A percentile compares a stretch with the other conserved stretches of the same genome.
These are phyloP conservation scores for Xenopus borealis DNA, from an alignment of 2,113 vertebrate species.

Conservation along the genomic window DNA sequence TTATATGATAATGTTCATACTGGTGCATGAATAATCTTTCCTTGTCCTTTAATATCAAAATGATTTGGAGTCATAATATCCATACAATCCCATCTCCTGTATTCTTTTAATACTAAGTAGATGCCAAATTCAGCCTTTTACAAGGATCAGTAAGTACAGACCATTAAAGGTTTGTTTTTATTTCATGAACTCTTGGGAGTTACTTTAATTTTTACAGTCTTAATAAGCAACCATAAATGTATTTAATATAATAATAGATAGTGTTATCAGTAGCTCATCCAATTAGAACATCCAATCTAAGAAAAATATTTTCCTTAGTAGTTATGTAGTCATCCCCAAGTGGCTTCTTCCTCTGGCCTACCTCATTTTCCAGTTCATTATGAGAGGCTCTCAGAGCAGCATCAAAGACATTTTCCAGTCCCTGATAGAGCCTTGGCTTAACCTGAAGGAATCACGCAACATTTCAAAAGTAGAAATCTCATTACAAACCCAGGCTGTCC, in stretches of 20 bases:
- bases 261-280: slow-evolving; percentile 47
- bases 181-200: too few species aligned
- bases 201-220: slow-evolving; percentile 46
- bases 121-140: too few species aligned
- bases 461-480: slow-evolving; percentile 11
- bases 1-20: too few species aligned
- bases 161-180: too few species aligned
- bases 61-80: too few species aligned
- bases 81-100: too few species aligned
- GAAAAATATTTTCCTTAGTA: slow-evolving; percentile 43
- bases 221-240: slow-evolving; percentile 57
- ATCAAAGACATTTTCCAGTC: slow-evolving; percentile 28
- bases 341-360: slow-evolving; percentile 35
- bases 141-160: too few species aligned
- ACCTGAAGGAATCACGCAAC: background rate
- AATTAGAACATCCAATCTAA: slow-evolving; percentile 41
- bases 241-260: slow-evolving; percentile 48
- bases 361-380: slow-evolving; percentile 37
- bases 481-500: background rate
- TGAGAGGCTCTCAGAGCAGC: slow-evolving; percentile 22
- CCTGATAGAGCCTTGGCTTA: background rate
- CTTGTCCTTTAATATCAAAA: too few species aligned
- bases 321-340: slow-evolving; percentile 37
- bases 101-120: too few species aligned
- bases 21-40: too few species aligned